Evolutionary conservation across 1,140 invertebrate species (phyloP).

Genomic region (Drosophila auraria): DNA sequence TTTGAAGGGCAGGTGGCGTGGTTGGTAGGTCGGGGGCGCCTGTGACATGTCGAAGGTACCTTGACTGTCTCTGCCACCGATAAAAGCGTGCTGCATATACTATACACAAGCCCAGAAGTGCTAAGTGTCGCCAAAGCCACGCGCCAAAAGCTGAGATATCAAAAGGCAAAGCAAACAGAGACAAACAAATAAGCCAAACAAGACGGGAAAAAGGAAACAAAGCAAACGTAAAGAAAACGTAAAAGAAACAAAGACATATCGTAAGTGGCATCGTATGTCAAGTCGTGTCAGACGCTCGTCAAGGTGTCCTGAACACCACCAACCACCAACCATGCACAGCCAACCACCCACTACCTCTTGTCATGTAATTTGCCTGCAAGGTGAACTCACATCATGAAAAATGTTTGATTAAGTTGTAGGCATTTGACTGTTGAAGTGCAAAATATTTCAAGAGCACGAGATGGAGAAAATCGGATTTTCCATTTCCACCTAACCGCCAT

Average conservation of each 20-base stretch:
- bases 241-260: conserved; percentile 79
- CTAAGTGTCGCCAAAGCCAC: conserved; percentile 70
- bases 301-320: conserved; percentile 27
- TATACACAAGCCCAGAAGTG: conserved; percentile 24
- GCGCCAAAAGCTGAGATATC: conserved; percentile 79
- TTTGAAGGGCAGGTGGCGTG: conserved; percentile 19
- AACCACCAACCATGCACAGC: background rate
- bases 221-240: conserved; percentile 49
- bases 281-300: conserved; percentile 74
- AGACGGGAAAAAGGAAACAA: conserved; percentile 6
- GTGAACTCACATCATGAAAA: conserved; percentile 42
- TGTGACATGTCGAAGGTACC: conserved; percentile 38
- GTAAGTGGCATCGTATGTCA: conserved; percentile 83
- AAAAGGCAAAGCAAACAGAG: conserved; percentile 73
- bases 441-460: conserved; percentile 43
- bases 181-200: conserved; percentile 45
- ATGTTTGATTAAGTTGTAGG: conserved; percentile 74
- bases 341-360: conserved; percentile 12
- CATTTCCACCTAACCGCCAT: conserved; percentile 10
- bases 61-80: conserved; percentile 44
- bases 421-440: conserved; percentile 57
- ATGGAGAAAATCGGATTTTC: conserved; percentile 16
- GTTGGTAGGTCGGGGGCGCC: background rate
- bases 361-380: conserved; percentile 78
- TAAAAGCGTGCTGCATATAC: conserved; percentile 47